A percentile compares a stretch with the other conserved stretches of the same genome.
phyloP scores from a whole-genome alignment of 2,113 vertebrate species.

The Myotis brandtii region DNA sequence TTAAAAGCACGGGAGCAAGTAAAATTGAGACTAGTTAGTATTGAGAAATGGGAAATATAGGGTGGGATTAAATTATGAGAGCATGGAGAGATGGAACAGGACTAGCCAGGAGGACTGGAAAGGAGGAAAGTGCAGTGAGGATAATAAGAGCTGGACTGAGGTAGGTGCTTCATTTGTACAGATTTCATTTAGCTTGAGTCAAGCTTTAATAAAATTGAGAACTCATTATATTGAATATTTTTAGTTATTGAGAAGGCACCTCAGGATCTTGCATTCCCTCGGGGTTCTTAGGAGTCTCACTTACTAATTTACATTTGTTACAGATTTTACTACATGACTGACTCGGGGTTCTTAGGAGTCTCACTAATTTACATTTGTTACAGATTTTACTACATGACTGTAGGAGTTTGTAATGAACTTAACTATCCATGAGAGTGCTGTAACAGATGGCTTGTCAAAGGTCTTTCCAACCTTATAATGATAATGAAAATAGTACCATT shows the following conservation, averaged over 20 bases:
- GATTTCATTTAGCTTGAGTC: slow-evolving; percentile 52
- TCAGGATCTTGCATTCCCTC: slow-evolving; percentile 46
- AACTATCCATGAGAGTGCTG: neutral
- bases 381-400: neutral
- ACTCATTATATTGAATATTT: slow-evolving; percentile 53
- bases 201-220: slow-evolving; percentile 64
- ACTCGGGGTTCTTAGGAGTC: no score
- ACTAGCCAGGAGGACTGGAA: neutral
- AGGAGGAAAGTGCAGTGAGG: neutral
- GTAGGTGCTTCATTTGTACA: slow-evolving; percentile 29
- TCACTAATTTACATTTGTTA: slow-evolving; percentile 62
- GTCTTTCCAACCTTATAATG: neutral
- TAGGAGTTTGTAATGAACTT: slow-evolving; percentile 62
- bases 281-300: neutral
- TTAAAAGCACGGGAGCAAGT: slow-evolving; percentile 47
- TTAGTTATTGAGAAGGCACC: slow-evolving; percentile 63
- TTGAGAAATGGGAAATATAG: neutral
- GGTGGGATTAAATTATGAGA: slow-evolving; percentile 38
- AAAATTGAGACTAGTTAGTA: slow-evolving; percentile 34
- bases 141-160: neutral
- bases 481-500: slow-evolving; percentile 33
- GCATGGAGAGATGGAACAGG: neutral
- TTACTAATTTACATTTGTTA: slow-evolving; percentile 65
- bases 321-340: neutral
- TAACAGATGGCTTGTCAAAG: slow-evolving; percentile 56